Conservation (phyloP, 2,113 vertebrate genomes). For the Peromyscus leucopus region DNA sequence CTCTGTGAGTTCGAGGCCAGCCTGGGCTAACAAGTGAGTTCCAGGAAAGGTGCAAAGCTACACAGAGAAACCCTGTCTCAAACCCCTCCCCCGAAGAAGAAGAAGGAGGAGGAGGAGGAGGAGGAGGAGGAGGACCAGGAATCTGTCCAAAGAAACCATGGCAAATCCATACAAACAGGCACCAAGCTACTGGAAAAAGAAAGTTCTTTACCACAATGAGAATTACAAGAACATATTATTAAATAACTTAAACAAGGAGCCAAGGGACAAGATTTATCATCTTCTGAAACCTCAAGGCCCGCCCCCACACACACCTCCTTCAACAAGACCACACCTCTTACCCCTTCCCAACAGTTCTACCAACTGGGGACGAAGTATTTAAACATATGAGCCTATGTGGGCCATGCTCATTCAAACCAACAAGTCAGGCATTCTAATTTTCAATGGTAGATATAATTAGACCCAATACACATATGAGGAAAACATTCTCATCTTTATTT, state of each 20-base stretch:
- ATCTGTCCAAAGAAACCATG: background rate
- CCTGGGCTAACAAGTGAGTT: no score
- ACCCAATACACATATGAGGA: background rate
- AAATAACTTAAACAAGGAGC: background rate
- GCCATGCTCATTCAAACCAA: background rate
- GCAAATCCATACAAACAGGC: background rate
- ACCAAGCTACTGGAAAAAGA: background rate
- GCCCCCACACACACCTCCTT: background rate
- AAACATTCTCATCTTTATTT: constrained; percentile 6
- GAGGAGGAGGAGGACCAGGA: background rate
- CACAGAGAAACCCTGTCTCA: background rate
- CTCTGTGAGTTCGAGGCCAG: no score
- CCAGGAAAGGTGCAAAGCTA: no score
- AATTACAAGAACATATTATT: background rate
- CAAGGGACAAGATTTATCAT: background rate
- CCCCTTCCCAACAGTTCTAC: background rate
- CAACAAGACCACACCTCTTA: background rate
- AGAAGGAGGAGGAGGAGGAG: no score
- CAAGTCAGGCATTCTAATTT: background rate
- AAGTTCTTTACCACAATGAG: background rate
- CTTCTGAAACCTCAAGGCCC: background rate
- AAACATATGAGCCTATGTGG: background rate
- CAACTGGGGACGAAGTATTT: background rate
- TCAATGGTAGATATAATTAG: background rate
- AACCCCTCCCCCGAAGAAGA: no score